These are phyloP conservation scores for Quadroppia sp. DNA, from an alignment of 2,888 invertebrate genomes.

Conservation along the genomic window DNA sequence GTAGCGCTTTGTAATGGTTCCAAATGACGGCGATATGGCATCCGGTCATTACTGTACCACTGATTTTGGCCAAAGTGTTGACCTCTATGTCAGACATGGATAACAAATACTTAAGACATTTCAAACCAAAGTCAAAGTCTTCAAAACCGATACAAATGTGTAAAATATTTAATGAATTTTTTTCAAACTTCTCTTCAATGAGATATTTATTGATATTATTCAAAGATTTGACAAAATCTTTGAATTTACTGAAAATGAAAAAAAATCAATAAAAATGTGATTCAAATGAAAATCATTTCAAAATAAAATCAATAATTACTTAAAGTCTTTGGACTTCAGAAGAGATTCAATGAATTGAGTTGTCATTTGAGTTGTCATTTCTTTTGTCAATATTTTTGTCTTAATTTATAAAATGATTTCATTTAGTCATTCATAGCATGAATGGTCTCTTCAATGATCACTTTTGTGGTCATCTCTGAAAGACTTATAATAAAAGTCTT, in stretches of 20 bases:
- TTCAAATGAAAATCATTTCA: not conserved
- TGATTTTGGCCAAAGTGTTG: conserved; percentile 30
- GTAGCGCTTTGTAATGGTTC: conserved; percentile 42
- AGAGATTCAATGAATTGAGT: not conserved
- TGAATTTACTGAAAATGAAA: not conserved
- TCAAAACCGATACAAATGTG: conserved; percentile 30
- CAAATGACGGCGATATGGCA: conserved; percentile 47
- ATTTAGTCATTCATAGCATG: no score
- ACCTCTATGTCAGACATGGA: not conserved
- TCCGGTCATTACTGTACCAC: conserved; percentile 44
- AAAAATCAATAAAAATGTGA: not conserved
- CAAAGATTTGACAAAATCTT: not conserved
- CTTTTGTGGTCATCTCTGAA: no score
- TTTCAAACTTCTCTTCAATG: conserved; percentile 22
- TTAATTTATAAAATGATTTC: no score
- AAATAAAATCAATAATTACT: not conserved
- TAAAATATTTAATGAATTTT: conserved; percentile 38
- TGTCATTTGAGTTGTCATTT: no score
- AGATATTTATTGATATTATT: conserved; percentile 34
- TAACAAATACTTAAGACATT: conserved; percentile 21
- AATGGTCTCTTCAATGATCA: no score
- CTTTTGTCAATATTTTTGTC: no score
- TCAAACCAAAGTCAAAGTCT: not conserved
- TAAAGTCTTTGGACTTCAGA: not conserved
- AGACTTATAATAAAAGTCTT: no score